These are phyloP conservation scores for Drosophila repleta DNA, from an alignment of 1,140 invertebrate genomes.

Conservation along the genomic window DNA sequence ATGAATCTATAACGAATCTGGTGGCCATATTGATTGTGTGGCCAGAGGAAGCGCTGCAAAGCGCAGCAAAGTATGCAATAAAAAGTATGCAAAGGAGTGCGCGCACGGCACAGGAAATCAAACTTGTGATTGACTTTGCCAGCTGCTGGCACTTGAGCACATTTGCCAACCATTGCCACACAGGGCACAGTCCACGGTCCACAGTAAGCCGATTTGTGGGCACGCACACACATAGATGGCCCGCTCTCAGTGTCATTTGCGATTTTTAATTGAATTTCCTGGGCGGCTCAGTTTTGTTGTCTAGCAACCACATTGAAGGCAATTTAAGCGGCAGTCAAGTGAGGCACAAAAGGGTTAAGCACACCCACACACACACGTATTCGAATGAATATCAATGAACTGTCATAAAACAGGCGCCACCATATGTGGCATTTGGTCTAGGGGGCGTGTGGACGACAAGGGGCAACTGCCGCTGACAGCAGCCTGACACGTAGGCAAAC, in stretches of 20 bases:
- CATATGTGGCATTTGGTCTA: constrained; percentile 22
- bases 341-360: constrained; percentile 31
- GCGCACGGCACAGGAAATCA: constrained; percentile 53
- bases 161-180: constrained; percentile 16
- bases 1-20: constrained; percentile 69
- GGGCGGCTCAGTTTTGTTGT: constrained; percentile 24
- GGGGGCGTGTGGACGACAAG: neutral
- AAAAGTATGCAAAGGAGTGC: constrained; percentile 36
- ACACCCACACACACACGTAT: constrained; percentile 12
- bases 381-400: constrained; percentile 78
- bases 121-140: constrained; percentile 67
- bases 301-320: constrained; percentile 30
- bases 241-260: constrained; percentile 25
- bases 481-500: constrained; percentile 75
- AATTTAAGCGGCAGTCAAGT: constrained; percentile 44
- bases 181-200: neutral
- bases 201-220: constrained; percentile 71
- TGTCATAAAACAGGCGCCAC: constrained; percentile 66
- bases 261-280: constrained; percentile 64
- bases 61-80: constrained; percentile 54
- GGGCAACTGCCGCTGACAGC: constrained; percentile 54
- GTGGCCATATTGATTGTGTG: constrained; percentile 60
- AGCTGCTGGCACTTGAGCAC: constrained; percentile 14
- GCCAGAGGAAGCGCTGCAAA: constrained; percentile 13
- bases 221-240: constrained; percentile 6